Evolutionary conservation across 2,797 vertebrate genomes (phyloP).

Genomic region (Pseudochirops corinnae): DNA sequence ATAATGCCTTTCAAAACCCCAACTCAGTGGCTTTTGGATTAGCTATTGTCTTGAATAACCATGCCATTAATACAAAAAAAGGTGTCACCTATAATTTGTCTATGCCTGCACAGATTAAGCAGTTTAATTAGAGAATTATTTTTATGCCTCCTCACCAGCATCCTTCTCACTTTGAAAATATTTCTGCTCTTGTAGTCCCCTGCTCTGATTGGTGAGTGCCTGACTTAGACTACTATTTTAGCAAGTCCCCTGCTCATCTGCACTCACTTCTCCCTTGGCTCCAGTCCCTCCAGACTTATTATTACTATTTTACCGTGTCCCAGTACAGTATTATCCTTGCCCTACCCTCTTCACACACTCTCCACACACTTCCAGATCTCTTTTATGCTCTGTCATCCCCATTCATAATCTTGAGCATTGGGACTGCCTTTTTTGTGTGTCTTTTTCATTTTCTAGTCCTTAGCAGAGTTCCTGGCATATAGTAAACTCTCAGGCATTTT

Average conservation of each 20-base stretch:
- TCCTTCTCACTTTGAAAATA: neutral
- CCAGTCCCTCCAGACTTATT: neutral
- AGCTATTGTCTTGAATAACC: neutral
- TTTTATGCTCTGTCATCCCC: neutral
- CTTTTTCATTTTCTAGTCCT: neutral
- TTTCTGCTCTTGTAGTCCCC: neutral
- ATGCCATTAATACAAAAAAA: slow-evolving; percentile 1
- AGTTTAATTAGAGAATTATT: neutral
- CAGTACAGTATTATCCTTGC: neutral
- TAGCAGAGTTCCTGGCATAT: neutral
- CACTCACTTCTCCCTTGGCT: neutral
- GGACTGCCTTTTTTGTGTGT: neutral
- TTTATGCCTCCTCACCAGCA: neutral
- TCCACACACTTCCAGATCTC: neutral
- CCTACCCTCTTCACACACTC: neutral
- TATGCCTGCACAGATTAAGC: neutral
- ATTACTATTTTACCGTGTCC: neutral
- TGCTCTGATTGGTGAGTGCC: neutral
- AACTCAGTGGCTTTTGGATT: slow-evolving; percentile 4
- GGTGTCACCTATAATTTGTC: neutral
- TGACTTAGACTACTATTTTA: neutral
- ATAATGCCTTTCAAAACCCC: slow-evolving; percentile 1
- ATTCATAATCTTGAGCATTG: neutral
- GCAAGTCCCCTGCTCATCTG: neutral
- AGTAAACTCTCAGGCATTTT: neutral